These are phyloP conservation scores for Stomatorhinus walkeri DNA, from an alignment of 2,797 vertebrate species.

Conservation along the genomic window DNA sequence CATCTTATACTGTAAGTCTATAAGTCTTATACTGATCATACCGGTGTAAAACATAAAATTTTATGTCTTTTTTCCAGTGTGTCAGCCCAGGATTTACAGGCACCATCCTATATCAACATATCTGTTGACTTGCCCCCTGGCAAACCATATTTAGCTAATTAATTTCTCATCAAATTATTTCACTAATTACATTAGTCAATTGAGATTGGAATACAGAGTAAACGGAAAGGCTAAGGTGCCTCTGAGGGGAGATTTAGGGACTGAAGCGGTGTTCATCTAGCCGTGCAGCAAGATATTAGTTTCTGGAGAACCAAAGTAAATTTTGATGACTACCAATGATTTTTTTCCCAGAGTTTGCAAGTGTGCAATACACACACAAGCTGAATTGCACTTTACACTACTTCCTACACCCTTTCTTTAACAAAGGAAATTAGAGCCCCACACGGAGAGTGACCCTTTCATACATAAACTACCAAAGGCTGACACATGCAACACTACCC, in stretches of 20 bases:
- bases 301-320: neutral
- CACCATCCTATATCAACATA: neutral
- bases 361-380: neutral
- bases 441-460: neutral
- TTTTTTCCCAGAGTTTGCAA: neutral
- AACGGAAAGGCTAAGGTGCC: neutral
- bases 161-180: neutral
- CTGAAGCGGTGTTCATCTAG: neutral
- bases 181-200: neutral
- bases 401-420: neutral
- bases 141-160: neutral
- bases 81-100: neutral
- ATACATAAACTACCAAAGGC: neutral
- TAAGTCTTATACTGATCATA: neutral
- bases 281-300: neutral
- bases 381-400: conserved; percentile 13
- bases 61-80: neutral
- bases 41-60: neutral
- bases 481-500: neutral
- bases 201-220: neutral
- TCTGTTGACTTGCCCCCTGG: neutral
- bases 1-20: too few relatives aligned
- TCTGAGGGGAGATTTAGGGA: neutral
- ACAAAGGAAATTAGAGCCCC: conserved; percentile 22
- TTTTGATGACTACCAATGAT: neutral